Conservation (phyloP, 2,797 vertebrate genomes). For the Chelon labrosus region DNA sequence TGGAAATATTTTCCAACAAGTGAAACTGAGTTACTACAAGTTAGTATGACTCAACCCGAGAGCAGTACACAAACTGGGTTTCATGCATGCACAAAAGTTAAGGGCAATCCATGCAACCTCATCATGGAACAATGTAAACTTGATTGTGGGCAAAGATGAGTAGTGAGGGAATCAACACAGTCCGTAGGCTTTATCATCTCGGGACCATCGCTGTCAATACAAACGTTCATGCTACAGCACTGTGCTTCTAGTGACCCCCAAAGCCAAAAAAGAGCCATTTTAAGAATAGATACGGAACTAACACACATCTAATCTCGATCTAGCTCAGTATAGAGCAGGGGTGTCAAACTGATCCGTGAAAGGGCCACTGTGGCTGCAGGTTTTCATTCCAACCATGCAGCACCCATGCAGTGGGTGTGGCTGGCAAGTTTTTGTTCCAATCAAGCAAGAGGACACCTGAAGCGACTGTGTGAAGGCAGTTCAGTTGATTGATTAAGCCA, state of each 20-base stretch:
- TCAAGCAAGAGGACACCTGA: no score
- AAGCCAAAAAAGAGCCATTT: background rate
- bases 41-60: background rate
- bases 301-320: no score
- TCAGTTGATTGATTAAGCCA: no score
- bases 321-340: no score
- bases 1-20: slow-evolving; percentile 1
- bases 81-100: background rate
- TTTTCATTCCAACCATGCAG: no score
- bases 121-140: no score
- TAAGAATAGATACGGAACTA: background rate
- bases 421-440: no score
- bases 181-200: background rate
- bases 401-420: no score
- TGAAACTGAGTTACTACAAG: background rate
- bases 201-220: background rate
- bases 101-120: background rate
- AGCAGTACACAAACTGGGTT: background rate
- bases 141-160: background rate
- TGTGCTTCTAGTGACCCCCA: background rate
- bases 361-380: no score
- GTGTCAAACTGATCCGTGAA: no score
- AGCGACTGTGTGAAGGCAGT: no score
- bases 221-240: no score
- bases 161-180: background rate